These are phyloP conservation scores for Petrolisthes cinctipes DNA, from an alignment of 2,888 invertebrate species.

Conservation along the genomic window DNA sequence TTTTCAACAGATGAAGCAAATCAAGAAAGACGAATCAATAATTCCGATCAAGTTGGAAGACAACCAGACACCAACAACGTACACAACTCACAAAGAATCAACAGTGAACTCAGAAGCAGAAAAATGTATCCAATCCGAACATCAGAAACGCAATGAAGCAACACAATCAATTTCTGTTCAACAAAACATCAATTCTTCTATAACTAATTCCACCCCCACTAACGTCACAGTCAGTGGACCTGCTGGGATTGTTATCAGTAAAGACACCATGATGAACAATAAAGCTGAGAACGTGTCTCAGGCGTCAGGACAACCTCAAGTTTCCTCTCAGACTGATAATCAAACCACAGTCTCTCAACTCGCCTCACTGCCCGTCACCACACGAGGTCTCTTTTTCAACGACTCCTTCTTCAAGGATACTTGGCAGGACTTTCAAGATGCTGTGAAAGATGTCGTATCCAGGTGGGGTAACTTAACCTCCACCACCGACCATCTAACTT, in stretches of 20 bases:
- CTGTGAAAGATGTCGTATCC: constrained; percentile 46
- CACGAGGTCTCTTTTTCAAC: constrained; percentile 48
- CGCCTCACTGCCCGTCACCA: constrained; percentile 32
- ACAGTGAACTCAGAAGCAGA: background rate
- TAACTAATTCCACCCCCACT: constrained; percentile 6
- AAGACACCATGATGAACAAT: background rate
- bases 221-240: constrained; percentile 14
- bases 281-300: background rate
- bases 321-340: background rate
- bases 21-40: background rate
- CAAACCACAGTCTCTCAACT: background rate
- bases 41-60: background rate
- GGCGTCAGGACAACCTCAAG: background rate
- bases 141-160: no score
- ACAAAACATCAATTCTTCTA: background rate
- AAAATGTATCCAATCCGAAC: background rate
- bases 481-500: constrained; percentile 34
- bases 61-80: background rate
- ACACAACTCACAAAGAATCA: no score
- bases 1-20: background rate
- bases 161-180: background rate
- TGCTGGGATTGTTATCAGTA: background rate
- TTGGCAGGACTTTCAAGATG: constrained; percentile 42
- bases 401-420: constrained; percentile 59
- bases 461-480: constrained; percentile 10